Base-by-base conservation (phyloP, 2,113 vertebrate species). In the Microcebus griseorufus region DNA sequence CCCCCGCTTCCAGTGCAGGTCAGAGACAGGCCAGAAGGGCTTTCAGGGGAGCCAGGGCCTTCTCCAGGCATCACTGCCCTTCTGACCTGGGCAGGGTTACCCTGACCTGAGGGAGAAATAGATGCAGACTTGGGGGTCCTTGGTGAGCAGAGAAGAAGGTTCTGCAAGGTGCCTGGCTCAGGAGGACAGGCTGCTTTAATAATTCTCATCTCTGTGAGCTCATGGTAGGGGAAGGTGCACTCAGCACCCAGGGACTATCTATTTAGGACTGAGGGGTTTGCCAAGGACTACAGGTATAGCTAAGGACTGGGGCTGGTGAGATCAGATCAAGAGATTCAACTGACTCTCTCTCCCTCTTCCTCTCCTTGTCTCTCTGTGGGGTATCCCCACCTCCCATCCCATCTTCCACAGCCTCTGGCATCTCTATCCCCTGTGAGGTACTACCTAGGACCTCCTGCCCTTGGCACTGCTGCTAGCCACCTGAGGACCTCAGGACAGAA, bases 1-100 rank as follows among this genome's bases (percentile, higher is more conserved):
- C 48, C 97, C 98, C 64, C 96, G 98, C 1, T 98, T 99, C 97
- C 98, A 96, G 51, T 97, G 96, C 97, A 98, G 99, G 99, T 99
- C 92, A 97, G 97, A 96, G 87, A 84, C 87, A 78, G 76, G 75
- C 72, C 0, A 7, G 72, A 27, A 29, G 9, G 69, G 51, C 76
- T 75, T 67, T 55, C 51, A 13, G 65, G 58, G 92, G 78, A 60
- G 39, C 20, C n/a, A 75, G 81, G 79, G 13, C 32, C 69, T 75
- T 91, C 65, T 65, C 58, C 17, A 79, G 85, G 51, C 55, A 76
- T 53, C 48, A 20, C 29, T 25, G 39, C 70, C 51, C 42, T 58
- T 5, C 37, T 39, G 95, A 51, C 69, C 79, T 7, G 37, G 53
- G 34, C 42, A n/a, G 70, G 37, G 80, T 42, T 70, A 0, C 75